These are phyloP conservation scores for Margarornis squamiger DNA, from an alignment of 2,797 vertebrate species.

Conservation along the genomic window DNA sequence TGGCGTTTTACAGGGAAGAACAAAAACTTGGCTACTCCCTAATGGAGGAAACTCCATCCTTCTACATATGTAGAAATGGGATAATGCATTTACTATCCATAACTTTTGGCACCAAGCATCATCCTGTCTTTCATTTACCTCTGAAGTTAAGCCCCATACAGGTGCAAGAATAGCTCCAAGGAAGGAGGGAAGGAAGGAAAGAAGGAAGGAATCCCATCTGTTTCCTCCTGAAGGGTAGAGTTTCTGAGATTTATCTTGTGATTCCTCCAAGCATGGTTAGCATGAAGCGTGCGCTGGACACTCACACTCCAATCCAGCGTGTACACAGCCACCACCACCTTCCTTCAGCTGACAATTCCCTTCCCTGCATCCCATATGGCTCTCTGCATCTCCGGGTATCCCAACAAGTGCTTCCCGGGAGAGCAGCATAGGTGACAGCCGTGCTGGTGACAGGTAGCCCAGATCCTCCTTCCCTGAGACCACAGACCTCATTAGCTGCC, in stretches of 20 bases:
- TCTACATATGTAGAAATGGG: background rate
- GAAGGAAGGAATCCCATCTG: constrained; percentile 73
- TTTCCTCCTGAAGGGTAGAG: constrained; percentile 81
- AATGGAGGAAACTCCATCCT: background rate
- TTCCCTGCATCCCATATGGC: constrained; percentile 75
- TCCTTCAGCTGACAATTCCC: constrained; percentile 82
- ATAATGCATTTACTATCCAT: background rate
- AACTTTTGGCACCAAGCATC: background rate
- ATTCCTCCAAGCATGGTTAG: constrained; percentile 22
- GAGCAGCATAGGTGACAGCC: constrained; percentile 76
- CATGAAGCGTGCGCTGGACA: background rate
- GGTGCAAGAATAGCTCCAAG: constrained; percentile 69
- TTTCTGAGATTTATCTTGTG: constrained; percentile 82
- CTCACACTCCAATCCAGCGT: background rate
- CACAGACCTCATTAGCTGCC: constrained; percentile 79
- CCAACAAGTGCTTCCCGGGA: constrained; percentile 51
- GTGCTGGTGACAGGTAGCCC: constrained; percentile 80
- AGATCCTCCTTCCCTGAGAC: constrained; percentile 32
- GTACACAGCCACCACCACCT: constrained; percentile 70
- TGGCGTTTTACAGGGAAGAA: background rate
- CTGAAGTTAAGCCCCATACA: background rate
- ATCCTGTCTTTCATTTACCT: background rate
- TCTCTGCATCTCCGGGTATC: constrained; percentile 70
- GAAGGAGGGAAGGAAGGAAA: background rate
- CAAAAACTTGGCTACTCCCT: background rate